phyloP scores from a whole-genome alignment of 2,888 invertebrate species.

The Autographa pulchrina region DNA sequence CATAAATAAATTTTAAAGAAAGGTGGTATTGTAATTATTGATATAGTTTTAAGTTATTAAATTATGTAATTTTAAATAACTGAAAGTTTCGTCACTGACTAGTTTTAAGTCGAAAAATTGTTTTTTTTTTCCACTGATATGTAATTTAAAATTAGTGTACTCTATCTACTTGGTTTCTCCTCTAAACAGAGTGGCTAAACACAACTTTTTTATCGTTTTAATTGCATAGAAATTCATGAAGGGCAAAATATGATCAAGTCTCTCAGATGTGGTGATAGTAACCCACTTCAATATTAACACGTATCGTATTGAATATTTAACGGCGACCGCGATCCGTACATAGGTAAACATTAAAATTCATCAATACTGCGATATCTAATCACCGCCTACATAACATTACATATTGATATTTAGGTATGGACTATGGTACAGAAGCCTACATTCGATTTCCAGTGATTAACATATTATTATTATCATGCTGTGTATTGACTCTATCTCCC shows the following conservation, averaged over 20 bases:
- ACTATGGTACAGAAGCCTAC: background rate
- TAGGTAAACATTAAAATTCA: background rate
- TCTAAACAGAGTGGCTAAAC: background rate
- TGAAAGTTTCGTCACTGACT: no score
- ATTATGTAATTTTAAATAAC: no score
- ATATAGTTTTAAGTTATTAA: no score
- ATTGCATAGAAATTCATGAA: background rate
- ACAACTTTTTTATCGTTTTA: background rate
- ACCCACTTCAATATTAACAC: conserved; percentile 2
- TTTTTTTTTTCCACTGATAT: no score
- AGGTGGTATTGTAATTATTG: no score
- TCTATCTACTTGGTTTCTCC: no score
- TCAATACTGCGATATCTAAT: conserved; percentile 5
- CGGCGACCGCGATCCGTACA: background rate
- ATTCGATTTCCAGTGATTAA: background rate
- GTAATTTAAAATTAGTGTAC: no score
- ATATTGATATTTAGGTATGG: background rate
- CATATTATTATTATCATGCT: background rate
- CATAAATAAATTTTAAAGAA: no score
- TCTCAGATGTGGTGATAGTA: background rate
- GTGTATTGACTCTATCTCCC: background rate
- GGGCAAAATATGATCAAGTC: background rate
- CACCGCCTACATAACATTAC: conserved; percentile 2
- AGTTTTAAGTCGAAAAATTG: no score
- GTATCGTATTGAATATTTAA: conserved; percentile 3